phyloP scores from a whole-genome alignment of 2,888 invertebrate species.

The Bugulina stolonifera region DNA sequence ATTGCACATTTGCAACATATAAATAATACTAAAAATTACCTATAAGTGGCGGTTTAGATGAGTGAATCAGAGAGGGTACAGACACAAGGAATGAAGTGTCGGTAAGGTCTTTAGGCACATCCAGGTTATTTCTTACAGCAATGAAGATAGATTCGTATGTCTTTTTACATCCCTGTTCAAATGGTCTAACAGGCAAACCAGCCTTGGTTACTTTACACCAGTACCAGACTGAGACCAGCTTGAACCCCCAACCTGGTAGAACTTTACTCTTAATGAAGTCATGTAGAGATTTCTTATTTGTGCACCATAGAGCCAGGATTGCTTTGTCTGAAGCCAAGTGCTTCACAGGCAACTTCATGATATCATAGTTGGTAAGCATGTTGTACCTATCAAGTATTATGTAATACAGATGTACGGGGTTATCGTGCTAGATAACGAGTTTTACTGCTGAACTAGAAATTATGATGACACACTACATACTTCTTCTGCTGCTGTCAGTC shows the following conservation, averaged over 20 bases:
- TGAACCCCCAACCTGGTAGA: conserved; percentile 72
- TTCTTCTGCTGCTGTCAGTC: too few relatives aligned
- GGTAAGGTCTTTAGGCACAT: conserved; percentile 35
- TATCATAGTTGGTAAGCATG: conserved; percentile 71
- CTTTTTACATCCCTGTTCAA: conserved; percentile 67
- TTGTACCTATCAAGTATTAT: conserved; percentile 60
- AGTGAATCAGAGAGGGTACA: conserved; percentile 85
- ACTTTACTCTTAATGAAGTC: conserved; percentile 63
- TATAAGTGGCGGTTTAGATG: conserved; percentile 84
- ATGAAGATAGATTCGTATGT: conserved; percentile 78
- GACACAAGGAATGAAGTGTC: conserved; percentile 66
- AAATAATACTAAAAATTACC: too few relatives aligned
- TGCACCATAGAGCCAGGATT: conserved; percentile 83
- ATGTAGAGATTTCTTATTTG: conserved; percentile 72
- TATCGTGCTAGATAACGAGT: too few relatives aligned
- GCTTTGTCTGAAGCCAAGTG: conserved; percentile 60
- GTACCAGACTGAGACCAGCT: conserved; percentile 68
- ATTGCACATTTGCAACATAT: too few relatives aligned
- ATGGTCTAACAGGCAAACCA: conserved; percentile 65
- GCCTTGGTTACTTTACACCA: conserved; percentile 78
- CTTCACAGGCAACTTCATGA: conserved; percentile 63
- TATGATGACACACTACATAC: too few relatives aligned
- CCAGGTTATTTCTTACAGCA: conserved; percentile 47
- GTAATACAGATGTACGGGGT: too few relatives aligned
- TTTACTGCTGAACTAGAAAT: too few relatives aligned